Base-by-base conservation (phyloP, 2,888 invertebrate genomes). In the Clistopyga incitator region DNA sequence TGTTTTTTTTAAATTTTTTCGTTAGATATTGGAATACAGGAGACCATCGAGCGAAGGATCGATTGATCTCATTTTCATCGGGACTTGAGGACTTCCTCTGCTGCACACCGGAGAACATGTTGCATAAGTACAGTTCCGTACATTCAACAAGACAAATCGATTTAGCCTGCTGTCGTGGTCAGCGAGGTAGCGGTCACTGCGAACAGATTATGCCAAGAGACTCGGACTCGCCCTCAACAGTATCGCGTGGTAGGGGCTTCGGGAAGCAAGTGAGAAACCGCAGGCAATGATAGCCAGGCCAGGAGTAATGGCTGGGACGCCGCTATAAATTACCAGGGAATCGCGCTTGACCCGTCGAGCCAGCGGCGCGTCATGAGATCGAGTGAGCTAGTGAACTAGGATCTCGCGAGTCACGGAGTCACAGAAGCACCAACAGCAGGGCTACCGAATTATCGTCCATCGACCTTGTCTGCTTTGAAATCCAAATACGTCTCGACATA, bases 291-390 rank as follows among this genome's bases (percentile, higher is more conserved):
- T 86, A 84, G 78, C 81, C 82, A 72, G 77, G 67, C 82, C 47
- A 83, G 78, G 87, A 86, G 86, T 86, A 87, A 86, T 85, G 77
- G 85, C 85, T 79, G 82, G 86, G 86, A 86, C 78, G 79, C 76
- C 56, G 75, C 87, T 79, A 88, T 89, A 89, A 89, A 89, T 89
- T 87, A 87, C 65, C 50, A 29, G 77, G 71, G 79, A 72, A 78
- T 77, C 72, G 78, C 64, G 78, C 74, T 77, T 79, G 84, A 82
- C 75, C 76, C 75, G 59, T 67, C 77, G 59, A 68, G 81, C 72
- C 72, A 50, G 42, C 59, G 74, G 42, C 50, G 72, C 56, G 52
- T 67, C 67, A 29, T 78, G 82, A 78, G 82, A 82, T 82, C 82
- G 75, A 78, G 78, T 75, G 82, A 75, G 71, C 70, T 50, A 23